Evolutionary conservation across 2,888 invertebrate genomes (phyloP), one percentile per base, ranked within the genome.

Genomic region (Argyresthia albistria): DNA sequence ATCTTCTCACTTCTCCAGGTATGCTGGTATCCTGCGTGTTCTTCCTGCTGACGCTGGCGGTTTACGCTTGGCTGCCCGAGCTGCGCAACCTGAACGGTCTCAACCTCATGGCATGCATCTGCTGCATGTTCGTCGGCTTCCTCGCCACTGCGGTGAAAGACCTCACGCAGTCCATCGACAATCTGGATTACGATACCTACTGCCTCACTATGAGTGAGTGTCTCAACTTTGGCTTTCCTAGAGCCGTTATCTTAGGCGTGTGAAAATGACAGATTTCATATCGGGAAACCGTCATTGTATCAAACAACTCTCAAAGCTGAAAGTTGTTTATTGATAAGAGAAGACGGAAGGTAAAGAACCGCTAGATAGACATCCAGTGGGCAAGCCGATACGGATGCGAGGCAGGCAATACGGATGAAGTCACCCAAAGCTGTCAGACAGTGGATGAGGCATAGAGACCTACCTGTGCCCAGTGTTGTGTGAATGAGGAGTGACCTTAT

Each of bases 1-100:
- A 25, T 25, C 39, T 15, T 50, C 11, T 43, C 50, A 35, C 53
- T 52, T 35, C 15, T 60, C 8, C 77, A 92, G 93, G 93, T 47
- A 93, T 94, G 91, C 69, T 93, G 46, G 89, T 93, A 49, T 94
- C 94, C 0, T 90, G 93, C 64, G 93, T 93, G 35, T 94, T 94
- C 66, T 89, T 95, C 60, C 66, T 93, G 50, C 80, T 89, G 0
- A 94, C 95, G 0, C 90, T 94, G 57, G 70, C 91, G 0, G 93
- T 94, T 0, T 94, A 95, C 70, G 89, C 90, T 2, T 79, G 91
- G 61, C 80, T 94, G 51, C 93, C 93, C 0, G 93, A 94, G 58
- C 76, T 93, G 6, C 80, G 91, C 35, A 95, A 93, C 69, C 86
- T 94, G 4, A 93, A 94, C 59, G 93, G 93, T 8, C 90, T 91